phyloP scores from a whole-genome alignment of 2,888 invertebrate species.

The Nephrocerus scutellatus region DNA sequence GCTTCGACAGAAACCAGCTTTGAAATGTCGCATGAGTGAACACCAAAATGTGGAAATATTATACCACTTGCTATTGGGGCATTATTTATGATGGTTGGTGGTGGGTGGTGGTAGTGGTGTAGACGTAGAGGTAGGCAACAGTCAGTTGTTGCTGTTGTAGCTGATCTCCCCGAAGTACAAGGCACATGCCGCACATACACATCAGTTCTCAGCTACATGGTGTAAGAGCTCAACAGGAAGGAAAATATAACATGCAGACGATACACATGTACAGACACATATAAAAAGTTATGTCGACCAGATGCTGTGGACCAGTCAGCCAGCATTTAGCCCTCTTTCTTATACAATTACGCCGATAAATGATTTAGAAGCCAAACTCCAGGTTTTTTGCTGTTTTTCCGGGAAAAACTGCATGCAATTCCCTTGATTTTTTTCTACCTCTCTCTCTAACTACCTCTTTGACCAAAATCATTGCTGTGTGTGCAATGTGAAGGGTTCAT shows the following conservation, averaged over 20 bases:
- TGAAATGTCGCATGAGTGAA: slow-evolving; percentile 14
- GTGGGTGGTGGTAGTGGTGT: background rate
- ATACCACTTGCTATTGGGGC: background rate
- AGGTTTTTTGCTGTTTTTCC: background rate
- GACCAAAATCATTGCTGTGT: background rate
- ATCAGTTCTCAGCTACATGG: no score
- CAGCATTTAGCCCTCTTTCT: background rate
- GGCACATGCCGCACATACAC: no score
- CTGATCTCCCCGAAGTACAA: background rate
- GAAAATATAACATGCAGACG: no score
- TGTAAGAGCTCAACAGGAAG: no score
- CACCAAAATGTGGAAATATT: slow-evolving; percentile 4
- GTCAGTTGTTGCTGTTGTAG: slow-evolving; percentile 5
- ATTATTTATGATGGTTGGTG: background rate
- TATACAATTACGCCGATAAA: slow-evolving; percentile 11
- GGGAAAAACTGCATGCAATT: background rate
- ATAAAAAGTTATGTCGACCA: no score
- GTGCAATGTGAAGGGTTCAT: no score
- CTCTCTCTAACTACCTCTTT: slow-evolving; percentile 1
- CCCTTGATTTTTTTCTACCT: background rate
- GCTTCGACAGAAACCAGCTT: slow-evolving; percentile 14
- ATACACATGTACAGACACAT: no score
- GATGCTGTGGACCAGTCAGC: no score
- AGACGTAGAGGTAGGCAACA: slow-evolving; percentile 1
- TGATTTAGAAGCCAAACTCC: slow-evolving; percentile 6